phyloP scores from a whole-genome alignment of 2,797 vertebrate species.

The Tamandua tetradactyla region DNA sequence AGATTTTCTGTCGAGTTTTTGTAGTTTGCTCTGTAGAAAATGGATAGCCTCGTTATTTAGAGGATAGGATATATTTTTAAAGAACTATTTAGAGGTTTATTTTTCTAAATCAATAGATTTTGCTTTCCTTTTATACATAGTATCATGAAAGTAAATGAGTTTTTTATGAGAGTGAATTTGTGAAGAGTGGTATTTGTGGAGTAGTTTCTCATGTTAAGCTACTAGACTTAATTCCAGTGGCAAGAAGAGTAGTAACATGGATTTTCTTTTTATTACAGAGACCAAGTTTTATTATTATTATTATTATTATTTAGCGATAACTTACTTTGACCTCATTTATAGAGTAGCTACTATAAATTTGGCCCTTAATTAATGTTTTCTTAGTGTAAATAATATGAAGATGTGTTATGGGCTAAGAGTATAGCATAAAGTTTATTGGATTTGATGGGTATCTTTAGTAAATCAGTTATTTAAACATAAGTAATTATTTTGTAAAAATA shows the following conservation, averaged over 20 bases:
- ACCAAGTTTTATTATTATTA: slow-evolving; percentile 92
- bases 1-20: too few species aligned
- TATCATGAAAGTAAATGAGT: slow-evolving; percentile 61
- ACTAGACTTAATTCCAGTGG: slow-evolving; percentile 89
- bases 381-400: slow-evolving; percentile 89
- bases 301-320: slow-evolving; percentile 92
- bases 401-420: slow-evolving; percentile 85
- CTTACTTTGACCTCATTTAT: slow-evolving; percentile 88
- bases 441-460: slow-evolving; percentile 89
- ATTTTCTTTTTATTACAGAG: slow-evolving; percentile 91
- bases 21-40: too few species aligned
- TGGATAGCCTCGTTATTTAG: neutral
- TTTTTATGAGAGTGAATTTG: slow-evolving; percentile 52
- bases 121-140: slow-evolving; percentile 48
- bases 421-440: slow-evolving; percentile 83
- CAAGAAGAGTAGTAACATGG: slow-evolving; percentile 88
- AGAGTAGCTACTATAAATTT: slow-evolving; percentile 85
- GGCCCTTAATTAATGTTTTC: slow-evolving; percentile 89
- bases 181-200: slow-evolving; percentile 49
- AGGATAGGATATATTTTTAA: slow-evolving; percentile 8
- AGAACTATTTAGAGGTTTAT: neutral
- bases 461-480: slow-evolving; percentile 86
- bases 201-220: slow-evolving; percentile 84
- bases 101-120: slow-evolving; percentile 48
- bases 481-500: slow-evolving; percentile 68